Base-by-base conservation (phyloP, 2,113 vertebrate species). In the Stigmatopora argus region DNA sequence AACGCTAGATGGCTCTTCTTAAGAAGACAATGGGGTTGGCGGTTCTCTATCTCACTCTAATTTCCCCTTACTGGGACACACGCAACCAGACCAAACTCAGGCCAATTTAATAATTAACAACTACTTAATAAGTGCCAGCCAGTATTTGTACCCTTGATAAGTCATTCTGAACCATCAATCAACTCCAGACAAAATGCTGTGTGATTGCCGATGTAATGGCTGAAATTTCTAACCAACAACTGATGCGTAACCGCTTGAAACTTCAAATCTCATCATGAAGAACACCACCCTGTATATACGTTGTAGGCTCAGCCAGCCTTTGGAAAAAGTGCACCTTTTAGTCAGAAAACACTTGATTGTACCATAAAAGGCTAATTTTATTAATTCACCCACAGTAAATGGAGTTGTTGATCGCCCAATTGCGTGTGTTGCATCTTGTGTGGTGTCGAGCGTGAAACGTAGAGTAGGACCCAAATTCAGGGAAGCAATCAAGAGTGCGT, bases 1-100 rank as follows among this genome's bases (percentile, higher is more conserved):
- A 65, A 55, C 52, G 45, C 64, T 64, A 74, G 82, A 79, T 78
- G 72, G 78, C 80, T 85, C 69, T 71, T 74, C 80, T 80, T 82
- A 76, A 86, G 74, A 82, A 79, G 82, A 75, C 78, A 77, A 62
- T 57, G 67, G 44, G 48, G 48, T 56, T 73, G 71, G 59, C 70
- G 61, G 73, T 45, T 71, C 52, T 71, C 62, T 38, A 3, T 12
- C 1, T 26, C 57, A 55, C 2, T 19, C 38, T 67, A 53, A 23
- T 55, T 11, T 41, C 38, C 55, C 23, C 47, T 34, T 59, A 62
- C 41, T 7, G n/a, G 13, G 5, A 9, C n/a, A 15, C 41, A 38
- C 26, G 3, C n/a, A 41, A 47, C 58, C 35, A 62, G 53, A 62
- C 52, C 13, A 18, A 12, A 38, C 34, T 56, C 18, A 53, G 51